Evolutionary conservation across 2,113 vertebrate species (phyloP), one percentile per base, ranked within the genome.

Genomic region (Istiophorus platypterus): DNA sequence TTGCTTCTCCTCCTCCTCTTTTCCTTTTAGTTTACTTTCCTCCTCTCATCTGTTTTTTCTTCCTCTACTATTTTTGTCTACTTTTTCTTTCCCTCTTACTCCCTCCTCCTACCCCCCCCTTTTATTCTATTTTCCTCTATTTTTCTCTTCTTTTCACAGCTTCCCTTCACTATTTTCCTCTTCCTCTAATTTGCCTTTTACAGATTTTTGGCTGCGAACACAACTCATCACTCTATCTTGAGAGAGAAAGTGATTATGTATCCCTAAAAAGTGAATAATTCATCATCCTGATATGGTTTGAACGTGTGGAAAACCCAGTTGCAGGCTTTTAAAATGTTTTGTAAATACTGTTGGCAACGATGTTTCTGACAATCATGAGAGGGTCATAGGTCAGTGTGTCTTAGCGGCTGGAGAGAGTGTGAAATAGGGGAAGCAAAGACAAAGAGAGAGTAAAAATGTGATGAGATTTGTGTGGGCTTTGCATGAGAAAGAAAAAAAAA

Each of bases 21-120:
- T 27, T 67, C 34, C 39, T 84, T 84, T 76, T 63, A 64, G 37
- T 81, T 66, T 57, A 39, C 67, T 84, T 67, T 81, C 72, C 67
- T 82, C 72, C 71, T 84, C 47, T 54, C 79, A 67, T 49, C 41
- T 69, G 27, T 78, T 71, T 57, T 67, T 71, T 54, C 12, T 54
- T 71, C 54, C 47, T 47, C 24, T 39, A 26, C 62, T 77, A 37
- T 77, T 76, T 77, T 42, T 22, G 20, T 26, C 45, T 34, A 22
- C 45, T 62, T n/a, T n/a, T 22, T 59, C 52, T 57, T 66, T 64
- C 15, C 27, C 51, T 47, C n/a, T 20, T 18, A 1, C 37, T 13
- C 20, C 31, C 75, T 37, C 17, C 45, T 70, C 45, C 27, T 66
- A 7, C 42, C 69, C 31, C 12, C 13, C 47, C 22, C 34, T 49